Base-by-base conservation (phyloP, 2,888 invertebrate species). In the Pandemis heparana region DNA sequence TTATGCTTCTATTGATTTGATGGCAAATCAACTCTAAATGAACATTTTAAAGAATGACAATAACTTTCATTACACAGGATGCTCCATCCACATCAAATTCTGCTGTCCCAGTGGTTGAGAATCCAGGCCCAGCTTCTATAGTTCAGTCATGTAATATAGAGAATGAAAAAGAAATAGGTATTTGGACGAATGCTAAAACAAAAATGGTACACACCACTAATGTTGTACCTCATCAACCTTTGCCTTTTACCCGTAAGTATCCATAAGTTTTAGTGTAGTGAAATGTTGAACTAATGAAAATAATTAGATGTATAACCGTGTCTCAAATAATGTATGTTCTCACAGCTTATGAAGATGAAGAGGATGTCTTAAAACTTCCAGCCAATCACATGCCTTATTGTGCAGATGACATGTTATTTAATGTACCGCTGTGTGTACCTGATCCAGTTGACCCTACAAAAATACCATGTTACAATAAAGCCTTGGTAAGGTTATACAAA, bases 381-480 rank as follows among this genome's bases (percentile, higher is more conserved):
- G 77, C 89, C 12, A 91, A 94, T 77, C 94, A 94, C 81, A 81
- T 93, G 90, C 84, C 92, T 76, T 92, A 92, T 82, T 93, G 95
- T 83, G 83, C 91, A 74, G 96, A 96, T 82, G 95, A 95, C 79
- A 92, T 95, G 76, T 86, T 93, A 78, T 95, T 95, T 86, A 90
- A 90, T 80, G 95, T 95, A 78, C 94, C 95, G 80, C 87, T 96
- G 56, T 95, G 94, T 83, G 94, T 95, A 85, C 96, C 96, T 84
- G 96, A 96, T 80, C 95, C 95, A 39, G 91, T 93, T 61, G 96
- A 96, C 84, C 92, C 95, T 63, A 95, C 92, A 1, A 95, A 95
- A 86, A 94, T 95, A 78, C 93, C 96, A 53, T 96, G 96, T 95
- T 97, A 97, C 87, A 96, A 96, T 82, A 97, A 97, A 85, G 86